Evolutionary conservation across 2,888 invertebrate species (phyloP).

Genomic region (Caenorhabditis becei): DNA sequence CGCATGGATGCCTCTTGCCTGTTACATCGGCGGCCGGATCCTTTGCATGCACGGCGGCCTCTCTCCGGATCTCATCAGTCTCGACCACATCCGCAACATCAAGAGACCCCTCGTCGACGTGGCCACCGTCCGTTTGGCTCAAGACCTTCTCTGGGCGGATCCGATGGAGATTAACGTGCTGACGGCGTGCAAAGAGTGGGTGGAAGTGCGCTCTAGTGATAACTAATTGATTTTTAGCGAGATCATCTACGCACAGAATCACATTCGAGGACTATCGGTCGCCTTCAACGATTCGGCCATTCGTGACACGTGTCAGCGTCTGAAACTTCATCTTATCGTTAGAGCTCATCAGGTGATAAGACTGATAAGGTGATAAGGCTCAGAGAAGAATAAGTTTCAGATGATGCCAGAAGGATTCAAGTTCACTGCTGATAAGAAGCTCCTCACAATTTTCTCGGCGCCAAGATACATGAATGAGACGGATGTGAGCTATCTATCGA

Average conservation of each 20-base stretch:
- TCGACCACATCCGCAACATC: constrained; percentile 56
- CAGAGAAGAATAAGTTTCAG: too few species aligned
- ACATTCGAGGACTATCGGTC: constrained; percentile 45
- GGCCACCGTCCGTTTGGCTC: constrained; percentile 12
- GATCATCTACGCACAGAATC: constrained; percentile 19
- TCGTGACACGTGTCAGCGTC: constrained; percentile 31
- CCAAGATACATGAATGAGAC: constrained; percentile 59
- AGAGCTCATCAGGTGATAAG: constrained; percentile 63
- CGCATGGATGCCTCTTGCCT: constrained; percentile 54
- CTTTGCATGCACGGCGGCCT: constrained; percentile 69
- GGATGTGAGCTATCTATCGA: too few species aligned
- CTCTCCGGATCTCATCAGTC: constrained; percentile 21
- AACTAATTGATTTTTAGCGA: neutral
- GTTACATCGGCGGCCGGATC: constrained; percentile 46
- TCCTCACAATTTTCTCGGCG: constrained; percentile 66
- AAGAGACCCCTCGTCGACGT: constrained; percentile 49
- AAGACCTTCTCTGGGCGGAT: constrained; percentile 63
- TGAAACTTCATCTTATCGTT: constrained; percentile 51
- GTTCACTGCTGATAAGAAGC: constrained; percentile 55
- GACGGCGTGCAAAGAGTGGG: too few species aligned
- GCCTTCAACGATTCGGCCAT: constrained; percentile 55
- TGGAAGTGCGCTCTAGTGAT: neutral
- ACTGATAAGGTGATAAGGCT: neutral
- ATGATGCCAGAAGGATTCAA: constrained; percentile 60
- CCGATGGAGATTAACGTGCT: constrained; percentile 26